These are phyloP conservation scores for Hystrix cristata DNA, from an alignment of 2,113 vertebrate genomes.

Conservation along the genomic window DNA sequence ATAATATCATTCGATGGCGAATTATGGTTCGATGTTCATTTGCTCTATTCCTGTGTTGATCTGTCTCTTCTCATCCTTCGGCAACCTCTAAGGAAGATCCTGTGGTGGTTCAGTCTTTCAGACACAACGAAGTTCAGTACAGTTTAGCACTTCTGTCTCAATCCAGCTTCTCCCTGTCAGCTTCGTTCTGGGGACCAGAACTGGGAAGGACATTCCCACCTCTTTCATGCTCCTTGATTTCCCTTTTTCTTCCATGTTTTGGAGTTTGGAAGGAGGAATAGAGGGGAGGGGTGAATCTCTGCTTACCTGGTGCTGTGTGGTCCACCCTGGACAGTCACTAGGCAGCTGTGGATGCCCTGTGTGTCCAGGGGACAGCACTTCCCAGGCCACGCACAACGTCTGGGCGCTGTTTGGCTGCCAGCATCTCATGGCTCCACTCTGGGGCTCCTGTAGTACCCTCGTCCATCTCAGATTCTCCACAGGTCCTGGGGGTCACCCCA, in stretches of 20 bases:
- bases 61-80: neutral
- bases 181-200: neutral
- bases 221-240: neutral
- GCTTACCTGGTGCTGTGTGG: neutral
- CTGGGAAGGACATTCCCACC: neutral
- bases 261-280: too few species aligned
- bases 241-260: neutral
- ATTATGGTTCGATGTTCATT: too few species aligned
- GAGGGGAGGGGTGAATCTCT: neutral
- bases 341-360: rapidly evolving
- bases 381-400: too few species aligned
- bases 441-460: neutral
- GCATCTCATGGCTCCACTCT: neutral
- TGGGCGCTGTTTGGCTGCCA: too few species aligned
- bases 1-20: neutral
- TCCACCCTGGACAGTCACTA: neutral
- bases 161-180: neutral
- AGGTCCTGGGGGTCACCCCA: rapidly evolving
- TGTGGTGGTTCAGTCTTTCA: too few species aligned
- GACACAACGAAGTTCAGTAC: too few species aligned
- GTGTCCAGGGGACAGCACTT: rapidly evolving
- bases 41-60: too few species aligned
- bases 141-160: neutral
- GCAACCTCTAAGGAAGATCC: too few species aligned
- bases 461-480: neutral